phyloP scores from a whole-genome alignment of 2,797 vertebrate genomes.

The Esox lucius region DNA sequence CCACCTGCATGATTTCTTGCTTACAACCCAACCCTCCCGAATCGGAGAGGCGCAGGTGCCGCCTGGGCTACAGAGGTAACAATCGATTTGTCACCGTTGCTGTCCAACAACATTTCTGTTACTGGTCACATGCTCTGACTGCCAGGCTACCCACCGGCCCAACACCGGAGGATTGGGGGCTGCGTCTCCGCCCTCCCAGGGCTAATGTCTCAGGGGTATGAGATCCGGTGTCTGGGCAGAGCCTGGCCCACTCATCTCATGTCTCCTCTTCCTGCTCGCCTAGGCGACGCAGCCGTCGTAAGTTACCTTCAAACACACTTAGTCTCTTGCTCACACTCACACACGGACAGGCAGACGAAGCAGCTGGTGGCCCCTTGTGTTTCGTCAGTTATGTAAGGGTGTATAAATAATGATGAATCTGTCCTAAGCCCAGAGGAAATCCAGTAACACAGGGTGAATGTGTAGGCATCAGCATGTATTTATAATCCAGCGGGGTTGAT shows the following conservation, averaged over 20 bases:
- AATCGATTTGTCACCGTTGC: not conserved
- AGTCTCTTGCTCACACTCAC: not conserved
- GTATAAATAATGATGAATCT: constrained; percentile 12
- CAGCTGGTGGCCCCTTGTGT: not conserved
- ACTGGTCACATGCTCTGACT: no score
- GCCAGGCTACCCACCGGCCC: no score
- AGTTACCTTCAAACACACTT: constrained; percentile 17
- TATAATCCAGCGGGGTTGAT: constrained; percentile 9
- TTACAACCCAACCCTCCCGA: no score
- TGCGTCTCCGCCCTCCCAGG: constrained; percentile 34
- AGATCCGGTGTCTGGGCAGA: constrained; percentile 54
- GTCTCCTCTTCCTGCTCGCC: constrained; percentile 15
- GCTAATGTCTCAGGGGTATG: constrained; percentile 58
- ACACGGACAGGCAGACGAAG: not conserved
- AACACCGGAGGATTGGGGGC: no score
- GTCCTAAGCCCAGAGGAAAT: constrained; percentile 15
- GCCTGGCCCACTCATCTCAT: constrained; percentile 55
- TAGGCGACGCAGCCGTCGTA: not conserved
- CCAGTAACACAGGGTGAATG: constrained; percentile 10
- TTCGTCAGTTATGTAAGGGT: not conserved
- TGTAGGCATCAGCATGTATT: constrained; percentile 33
- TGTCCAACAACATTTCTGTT: no score
- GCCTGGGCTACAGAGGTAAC: no score
- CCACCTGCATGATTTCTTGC: no score
- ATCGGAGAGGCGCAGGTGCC: no score